Conservation (phyloP, 53 echinoderm and acorn worm species). For the Echinometra lucunter region DNA sequence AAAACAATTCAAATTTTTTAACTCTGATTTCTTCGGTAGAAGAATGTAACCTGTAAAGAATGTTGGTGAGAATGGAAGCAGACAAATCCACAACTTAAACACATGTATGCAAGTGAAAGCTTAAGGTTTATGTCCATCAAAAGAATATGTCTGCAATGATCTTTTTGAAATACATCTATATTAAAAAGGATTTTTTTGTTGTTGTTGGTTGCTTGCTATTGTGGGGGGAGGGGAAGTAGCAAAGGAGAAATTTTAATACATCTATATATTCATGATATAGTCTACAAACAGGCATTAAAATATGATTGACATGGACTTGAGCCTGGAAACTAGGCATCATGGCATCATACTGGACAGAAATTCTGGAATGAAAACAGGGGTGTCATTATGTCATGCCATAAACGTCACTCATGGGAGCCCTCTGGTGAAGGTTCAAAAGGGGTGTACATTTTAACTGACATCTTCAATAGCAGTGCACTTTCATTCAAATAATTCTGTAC, state of each 20-base stretch:
- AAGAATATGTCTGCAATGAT: too few relatives aligned
- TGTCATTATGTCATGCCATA: constrained; percentile 1
- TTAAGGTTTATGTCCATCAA: too few relatives aligned
- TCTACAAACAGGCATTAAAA: neutral
- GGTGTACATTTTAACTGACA: neutral
- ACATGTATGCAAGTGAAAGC: neutral
- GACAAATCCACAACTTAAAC: neutral
- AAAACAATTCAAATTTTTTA: too few relatives aligned
- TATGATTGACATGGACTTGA: neutral
- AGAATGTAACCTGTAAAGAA: neutral
- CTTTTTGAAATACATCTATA: too few relatives aligned
- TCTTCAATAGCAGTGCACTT: neutral
- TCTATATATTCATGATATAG: too few relatives aligned
- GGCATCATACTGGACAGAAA: neutral
- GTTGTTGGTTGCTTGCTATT: too few relatives aligned
- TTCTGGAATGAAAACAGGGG: neutral
- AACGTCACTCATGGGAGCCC: neutral
- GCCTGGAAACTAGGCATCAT: neutral
- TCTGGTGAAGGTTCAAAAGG: neutral
- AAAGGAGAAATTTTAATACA: too few relatives aligned
- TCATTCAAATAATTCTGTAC: neutral
- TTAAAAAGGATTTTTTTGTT: too few relatives aligned
- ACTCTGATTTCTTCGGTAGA: too few relatives aligned
- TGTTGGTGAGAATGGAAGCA: neutral
- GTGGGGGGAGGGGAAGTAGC: too few relatives aligned